A percentile compares a stretch with the other conserved stretches of the same genome.
Conservation (phyloP, 2,888 invertebrate genomes). For the Endomychus coccineus region DNA sequence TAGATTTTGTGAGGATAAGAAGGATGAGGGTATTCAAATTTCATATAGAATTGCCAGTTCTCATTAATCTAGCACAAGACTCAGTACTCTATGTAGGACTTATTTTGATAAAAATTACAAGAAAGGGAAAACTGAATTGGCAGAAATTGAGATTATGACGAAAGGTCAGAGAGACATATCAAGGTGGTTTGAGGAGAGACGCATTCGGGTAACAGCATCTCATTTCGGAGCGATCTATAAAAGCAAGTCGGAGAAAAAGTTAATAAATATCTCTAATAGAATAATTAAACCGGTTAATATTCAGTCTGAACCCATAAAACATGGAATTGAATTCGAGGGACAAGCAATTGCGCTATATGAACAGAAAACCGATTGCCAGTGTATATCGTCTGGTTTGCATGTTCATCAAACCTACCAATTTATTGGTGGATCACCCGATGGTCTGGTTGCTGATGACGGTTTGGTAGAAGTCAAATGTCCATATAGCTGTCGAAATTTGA, state of each 20-base stretch:
- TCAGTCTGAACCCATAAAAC: no score
- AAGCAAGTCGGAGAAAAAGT: background rate
- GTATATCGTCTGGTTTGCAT: background rate
- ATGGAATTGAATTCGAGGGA: no score
- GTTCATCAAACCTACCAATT: constrained; percentile 5
- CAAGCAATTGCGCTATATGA: no score
- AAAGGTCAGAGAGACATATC: background rate
- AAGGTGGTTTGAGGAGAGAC: no score
- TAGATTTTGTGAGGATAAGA: no score
- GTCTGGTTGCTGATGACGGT: constrained; percentile 10
- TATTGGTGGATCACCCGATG: constrained; percentile 13
- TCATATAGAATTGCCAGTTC: no score
- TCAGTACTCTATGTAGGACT: no score
- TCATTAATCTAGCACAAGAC: no score
- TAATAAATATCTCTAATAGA: background rate
- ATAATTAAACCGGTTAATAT: background rate
- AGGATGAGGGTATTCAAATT: no score
- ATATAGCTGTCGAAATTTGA: constrained; percentile 6
- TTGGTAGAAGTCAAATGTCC: constrained; percentile 14
- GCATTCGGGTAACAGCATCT: no score
- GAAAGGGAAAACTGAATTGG: background rate
- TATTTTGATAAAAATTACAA: no score
- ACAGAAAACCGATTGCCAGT: background rate
- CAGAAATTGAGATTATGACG: background rate
- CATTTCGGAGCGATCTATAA: no score